Evolutionary conservation across 2,888 invertebrate species (phyloP).

Genomic region (Trichogramma evanescens): DNA sequence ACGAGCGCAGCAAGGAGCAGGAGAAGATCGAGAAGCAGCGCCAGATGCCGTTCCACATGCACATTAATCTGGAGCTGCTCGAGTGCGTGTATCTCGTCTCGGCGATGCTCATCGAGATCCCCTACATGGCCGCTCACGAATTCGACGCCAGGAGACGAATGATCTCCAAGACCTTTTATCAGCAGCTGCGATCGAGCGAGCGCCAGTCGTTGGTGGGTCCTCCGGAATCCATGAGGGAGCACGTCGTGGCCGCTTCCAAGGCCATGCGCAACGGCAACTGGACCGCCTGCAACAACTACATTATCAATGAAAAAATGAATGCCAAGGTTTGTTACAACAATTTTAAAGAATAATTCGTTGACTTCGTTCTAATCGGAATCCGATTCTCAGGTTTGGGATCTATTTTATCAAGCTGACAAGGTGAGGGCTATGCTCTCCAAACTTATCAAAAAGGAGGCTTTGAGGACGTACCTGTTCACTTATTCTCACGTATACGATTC

Average conservation of each 20-base stretch:
- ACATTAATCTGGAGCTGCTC: conserved; percentile 94
- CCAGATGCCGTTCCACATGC: conserved; percentile 99
- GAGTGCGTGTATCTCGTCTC: conserved; percentile 98
- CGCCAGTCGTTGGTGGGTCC: conserved; percentile 90
- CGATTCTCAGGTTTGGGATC: conserved; percentile 77
- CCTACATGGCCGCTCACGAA: conserved; percentile 98
- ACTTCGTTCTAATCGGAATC: too few species aligned
- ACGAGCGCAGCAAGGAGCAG: conserved; percentile 96
- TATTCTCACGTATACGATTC: conserved; percentile 98
- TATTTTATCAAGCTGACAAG: conserved; percentile 84
- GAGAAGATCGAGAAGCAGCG: conserved; percentile 96
- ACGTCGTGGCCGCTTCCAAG: conserved; percentile 97
- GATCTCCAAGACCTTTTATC: conserved; percentile 96
- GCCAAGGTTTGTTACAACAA: conserved; percentile 59
- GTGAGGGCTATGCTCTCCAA: conserved; percentile 87
- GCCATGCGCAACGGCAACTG: conserved; percentile 99
- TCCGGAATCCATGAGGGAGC: conserved; percentile 98
- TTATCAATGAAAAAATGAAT: conserved; percentile 99
- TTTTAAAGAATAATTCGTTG: not conserved
- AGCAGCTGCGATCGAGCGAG: conserved; percentile 91
- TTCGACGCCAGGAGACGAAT: conserved; percentile 92
- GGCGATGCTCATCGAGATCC: conserved; percentile 98
- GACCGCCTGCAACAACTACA: conserved; percentile 86
- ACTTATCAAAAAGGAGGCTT: conserved; percentile 91
- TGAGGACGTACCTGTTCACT: conserved; percentile 95